These are phyloP conservation scores for Chelidonichthys spinosus DNA, from an alignment of 2,797 vertebrate genomes.

Conservation along the genomic window DNA sequence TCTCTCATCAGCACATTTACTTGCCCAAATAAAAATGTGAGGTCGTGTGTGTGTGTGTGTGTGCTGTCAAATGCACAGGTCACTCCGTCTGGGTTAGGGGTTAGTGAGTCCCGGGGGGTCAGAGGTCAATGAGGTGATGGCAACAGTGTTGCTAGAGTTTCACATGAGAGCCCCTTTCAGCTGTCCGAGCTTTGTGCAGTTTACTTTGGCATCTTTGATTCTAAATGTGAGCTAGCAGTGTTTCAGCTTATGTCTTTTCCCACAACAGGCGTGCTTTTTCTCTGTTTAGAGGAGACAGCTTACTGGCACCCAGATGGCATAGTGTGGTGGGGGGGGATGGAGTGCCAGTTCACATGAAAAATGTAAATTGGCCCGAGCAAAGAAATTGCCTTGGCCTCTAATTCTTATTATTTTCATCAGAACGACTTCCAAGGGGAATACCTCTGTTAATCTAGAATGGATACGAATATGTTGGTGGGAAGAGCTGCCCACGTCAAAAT, in stretches of 20 bases:
- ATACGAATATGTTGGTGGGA: background rate
- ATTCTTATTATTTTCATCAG: background rate
- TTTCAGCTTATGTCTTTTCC: slow-evolving; percentile 33
- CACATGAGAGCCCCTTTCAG: slow-evolving; percentile 54
- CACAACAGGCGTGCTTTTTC: background rate
- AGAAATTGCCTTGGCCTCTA: background rate
- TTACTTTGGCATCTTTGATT: slow-evolving; percentile 45
- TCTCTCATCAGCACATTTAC: slow-evolving; percentile 70
- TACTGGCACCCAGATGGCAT: background rate
- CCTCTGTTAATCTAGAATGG: background rate
- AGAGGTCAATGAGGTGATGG: slow-evolving; percentile 55
- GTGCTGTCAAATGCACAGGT: slow-evolving; percentile 26
- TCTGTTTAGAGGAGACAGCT: slow-evolving; percentile 9
- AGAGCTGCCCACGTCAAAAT: background rate
- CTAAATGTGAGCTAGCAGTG: slow-evolving; percentile 29
- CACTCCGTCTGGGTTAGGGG: slow-evolving; percentile 38
- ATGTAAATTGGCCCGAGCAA: background rate
- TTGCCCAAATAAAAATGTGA: slow-evolving; percentile 44
- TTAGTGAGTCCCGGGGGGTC: slow-evolving; percentile 62
- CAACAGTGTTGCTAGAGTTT: slow-evolving; percentile 67
- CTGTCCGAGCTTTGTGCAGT: slow-evolving; percentile 45
- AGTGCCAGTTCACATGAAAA: background rate
- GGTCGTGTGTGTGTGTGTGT: slow-evolving; percentile 22
- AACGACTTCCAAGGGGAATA: background rate
- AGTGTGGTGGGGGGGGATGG: background rate